These are phyloP conservation scores for Tympanoctomys barrerae DNA, from an alignment of 2,797 vertebrate genomes.

Conservation along the genomic window DNA sequence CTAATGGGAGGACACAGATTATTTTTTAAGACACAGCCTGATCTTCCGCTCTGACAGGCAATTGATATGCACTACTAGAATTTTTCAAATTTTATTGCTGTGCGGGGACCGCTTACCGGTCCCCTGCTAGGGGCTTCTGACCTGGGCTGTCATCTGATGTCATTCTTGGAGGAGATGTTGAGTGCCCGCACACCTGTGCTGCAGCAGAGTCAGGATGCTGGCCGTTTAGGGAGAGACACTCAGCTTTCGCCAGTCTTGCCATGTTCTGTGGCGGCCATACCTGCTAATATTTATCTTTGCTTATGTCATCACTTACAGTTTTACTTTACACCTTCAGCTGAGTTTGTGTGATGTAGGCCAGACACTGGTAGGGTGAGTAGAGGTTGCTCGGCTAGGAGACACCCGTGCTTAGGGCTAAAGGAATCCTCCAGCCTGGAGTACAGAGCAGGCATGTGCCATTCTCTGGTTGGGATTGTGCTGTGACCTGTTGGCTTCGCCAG, in stretches of 20 bases:
- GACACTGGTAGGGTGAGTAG: background rate
- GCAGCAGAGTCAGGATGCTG: background rate
- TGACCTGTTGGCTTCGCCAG: background rate
- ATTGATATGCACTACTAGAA: background rate
- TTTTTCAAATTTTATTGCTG: background rate
- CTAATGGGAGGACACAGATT: background rate
- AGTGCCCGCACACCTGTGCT: fast-evolving
- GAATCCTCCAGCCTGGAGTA: background rate
- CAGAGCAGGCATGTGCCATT: background rate
- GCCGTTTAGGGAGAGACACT: background rate
- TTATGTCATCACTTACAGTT: background rate
- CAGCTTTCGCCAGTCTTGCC: background rate
- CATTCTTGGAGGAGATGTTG: background rate
- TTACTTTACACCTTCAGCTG: background rate
- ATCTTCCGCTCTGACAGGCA: background rate
- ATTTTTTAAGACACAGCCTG: background rate
- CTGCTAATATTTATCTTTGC: background rate
- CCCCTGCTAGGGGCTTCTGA: background rate
- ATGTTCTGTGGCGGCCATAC: background rate
- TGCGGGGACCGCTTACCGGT: background rate
- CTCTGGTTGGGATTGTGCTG: background rate
- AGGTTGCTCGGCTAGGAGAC: background rate
- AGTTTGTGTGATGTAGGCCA: background rate
- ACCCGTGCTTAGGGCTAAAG: background rate
- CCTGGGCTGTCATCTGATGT: background rate